phyloP scores from a whole-genome alignment of 2,113 vertebrate genomes.

The Calidris pugnax region DNA sequence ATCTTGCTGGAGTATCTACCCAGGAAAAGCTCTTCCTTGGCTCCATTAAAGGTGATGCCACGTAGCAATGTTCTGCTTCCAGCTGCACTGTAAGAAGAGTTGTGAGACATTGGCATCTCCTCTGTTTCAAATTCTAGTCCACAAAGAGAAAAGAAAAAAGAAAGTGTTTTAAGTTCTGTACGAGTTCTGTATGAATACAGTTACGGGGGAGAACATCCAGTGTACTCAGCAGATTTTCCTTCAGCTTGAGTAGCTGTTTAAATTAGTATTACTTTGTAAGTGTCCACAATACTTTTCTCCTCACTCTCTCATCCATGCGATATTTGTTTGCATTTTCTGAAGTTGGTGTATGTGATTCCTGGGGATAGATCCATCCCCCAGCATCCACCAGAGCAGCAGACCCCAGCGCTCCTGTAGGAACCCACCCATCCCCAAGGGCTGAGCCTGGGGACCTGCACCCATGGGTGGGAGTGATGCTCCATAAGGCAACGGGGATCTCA shows the following conservation, averaged over 20 bases:
- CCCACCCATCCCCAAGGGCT: accelerated
- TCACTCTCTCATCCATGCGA: not conserved
- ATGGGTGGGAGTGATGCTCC: accelerated
- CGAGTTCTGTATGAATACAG: not conserved
- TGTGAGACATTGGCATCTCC: not conserved
- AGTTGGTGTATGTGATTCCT: not conserved
- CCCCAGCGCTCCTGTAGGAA: not conserved
- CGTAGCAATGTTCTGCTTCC: not conserved
- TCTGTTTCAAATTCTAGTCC: not conserved
- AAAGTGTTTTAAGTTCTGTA: not conserved
- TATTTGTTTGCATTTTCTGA: not conserved
- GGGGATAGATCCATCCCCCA: not conserved
- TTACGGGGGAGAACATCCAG: not conserved
- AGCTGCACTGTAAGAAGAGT: not conserved
- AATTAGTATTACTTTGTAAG: not conserved
- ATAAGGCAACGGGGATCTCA: accelerated
- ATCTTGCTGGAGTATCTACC: not conserved
- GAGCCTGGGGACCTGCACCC: not conserved
- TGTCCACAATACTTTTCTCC: not conserved
- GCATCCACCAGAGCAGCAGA: not conserved
- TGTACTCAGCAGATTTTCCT: not conserved
- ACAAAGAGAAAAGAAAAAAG: not conserved
- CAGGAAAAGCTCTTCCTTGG: not conserved
- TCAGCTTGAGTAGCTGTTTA: not conserved
- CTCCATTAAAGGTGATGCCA: not conserved